A percentile compares a stretch with the other conserved stretches of the same genome.
Conservation (phyloP, 2,113 vertebrate genomes). For the Athene cunicularia region DNA sequence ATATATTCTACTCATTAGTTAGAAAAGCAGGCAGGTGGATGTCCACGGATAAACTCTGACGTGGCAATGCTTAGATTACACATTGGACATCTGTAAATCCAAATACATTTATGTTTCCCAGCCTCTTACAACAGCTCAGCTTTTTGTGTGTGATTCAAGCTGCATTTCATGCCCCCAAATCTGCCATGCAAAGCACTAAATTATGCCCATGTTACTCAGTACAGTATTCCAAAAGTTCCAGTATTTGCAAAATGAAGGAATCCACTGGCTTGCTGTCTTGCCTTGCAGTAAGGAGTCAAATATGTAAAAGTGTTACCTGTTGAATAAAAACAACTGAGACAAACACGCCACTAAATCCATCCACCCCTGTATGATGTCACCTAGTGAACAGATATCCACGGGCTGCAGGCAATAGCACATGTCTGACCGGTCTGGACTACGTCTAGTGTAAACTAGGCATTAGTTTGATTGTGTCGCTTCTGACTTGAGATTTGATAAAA, state of each 20-base stretch:
- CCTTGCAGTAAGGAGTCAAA: background rate
- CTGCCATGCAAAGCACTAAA: background rate
- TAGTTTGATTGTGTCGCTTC: background rate
- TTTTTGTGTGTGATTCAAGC: background rate
- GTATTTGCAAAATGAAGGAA: background rate
- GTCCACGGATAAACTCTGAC: background rate
- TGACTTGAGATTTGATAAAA: background rate
- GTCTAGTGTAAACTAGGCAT: background rate
- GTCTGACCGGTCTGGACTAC: background rate
- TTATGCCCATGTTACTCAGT: background rate
- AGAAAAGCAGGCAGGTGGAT: background rate
- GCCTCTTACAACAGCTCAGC: background rate
- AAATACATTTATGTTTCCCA: background rate
- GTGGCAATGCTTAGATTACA: background rate
- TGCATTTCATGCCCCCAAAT: rapidly evolving
- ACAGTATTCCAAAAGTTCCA: background rate
- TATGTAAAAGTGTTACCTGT: background rate
- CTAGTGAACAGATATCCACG: background rate
- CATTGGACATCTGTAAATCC: background rate
- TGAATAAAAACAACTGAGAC: background rate
- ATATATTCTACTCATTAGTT: background rate
- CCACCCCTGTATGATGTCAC: background rate
- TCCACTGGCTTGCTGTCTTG: background rate
- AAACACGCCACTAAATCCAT: background rate
- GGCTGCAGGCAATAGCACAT: background rate